phyloP scores from a whole-genome alignment of 2,797 vertebrate genomes.

The Acrossocheilus fasciatus region DNA sequence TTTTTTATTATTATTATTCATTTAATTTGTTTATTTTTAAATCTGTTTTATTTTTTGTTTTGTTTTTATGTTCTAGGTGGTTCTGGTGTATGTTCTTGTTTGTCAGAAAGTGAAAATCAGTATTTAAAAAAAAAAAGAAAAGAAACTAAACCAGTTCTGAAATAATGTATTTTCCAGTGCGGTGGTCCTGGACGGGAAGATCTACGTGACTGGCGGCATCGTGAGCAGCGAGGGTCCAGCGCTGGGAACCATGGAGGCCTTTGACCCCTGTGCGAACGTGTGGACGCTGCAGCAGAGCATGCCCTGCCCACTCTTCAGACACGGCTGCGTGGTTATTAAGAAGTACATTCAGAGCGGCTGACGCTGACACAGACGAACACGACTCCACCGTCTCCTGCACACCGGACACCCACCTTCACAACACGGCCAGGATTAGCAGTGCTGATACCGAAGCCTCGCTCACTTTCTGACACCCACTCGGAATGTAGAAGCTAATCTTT shows the following conservation, averaged over 20 bases:
- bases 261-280: slow-evolving; percentile 87
- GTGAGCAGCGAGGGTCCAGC: slow-evolving; percentile 98
- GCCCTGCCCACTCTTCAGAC: slow-evolving; percentile 97
- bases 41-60: neutral
- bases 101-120: neutral
- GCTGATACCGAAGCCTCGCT: slow-evolving; percentile 48
- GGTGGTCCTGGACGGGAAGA: slow-evolving; percentile 95
- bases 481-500: slow-evolving; percentile 62
- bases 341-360: slow-evolving; percentile 99
- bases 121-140: neutral
- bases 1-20: neutral
- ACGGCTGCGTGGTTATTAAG: slow-evolving; percentile 98
- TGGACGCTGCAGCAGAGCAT: slow-evolving; percentile 96
- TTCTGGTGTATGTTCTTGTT: neutral
- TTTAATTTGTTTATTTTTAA: neutral
- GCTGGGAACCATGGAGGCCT: slow-evolving; percentile 97
- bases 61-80: neutral
- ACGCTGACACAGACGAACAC: slow-evolving; percentile 60
- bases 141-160: neutral
- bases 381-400: slow-evolving; percentile 9
- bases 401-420: slow-evolving; percentile 26
- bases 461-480: slow-evolving; percentile 32
- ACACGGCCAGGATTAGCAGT: slow-evolving; percentile 46
- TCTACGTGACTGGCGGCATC: slow-evolving; percentile 93
- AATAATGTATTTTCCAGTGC: slow-evolving; percentile 76